Evolutionary conservation across 2,888 invertebrate genomes (phyloP).

Genomic region (Agrypnus murinus): DNA sequence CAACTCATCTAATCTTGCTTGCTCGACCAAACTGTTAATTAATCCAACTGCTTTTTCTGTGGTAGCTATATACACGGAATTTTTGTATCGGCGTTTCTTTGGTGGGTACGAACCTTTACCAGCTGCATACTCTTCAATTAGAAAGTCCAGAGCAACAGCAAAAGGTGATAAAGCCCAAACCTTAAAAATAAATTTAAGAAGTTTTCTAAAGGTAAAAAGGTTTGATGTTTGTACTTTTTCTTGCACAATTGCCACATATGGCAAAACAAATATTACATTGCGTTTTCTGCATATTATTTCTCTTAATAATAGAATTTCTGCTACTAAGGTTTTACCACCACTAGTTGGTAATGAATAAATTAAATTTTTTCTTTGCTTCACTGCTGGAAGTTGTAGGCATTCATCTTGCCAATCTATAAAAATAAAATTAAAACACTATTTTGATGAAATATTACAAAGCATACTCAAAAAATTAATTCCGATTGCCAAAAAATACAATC

Average conservation of each 20-base stretch:
- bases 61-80: conserved; percentile 91
- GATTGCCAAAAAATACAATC: too few relatives aligned
- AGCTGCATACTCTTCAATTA: conserved; percentile 96
- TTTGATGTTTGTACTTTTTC: conserved; percentile 84
- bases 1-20: conserved; percentile 81
- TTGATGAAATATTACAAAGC: too few relatives aligned
- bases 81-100: conserved; percentile 81
- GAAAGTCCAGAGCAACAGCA: conserved; percentile 89
- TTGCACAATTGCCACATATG: conserved; percentile 97
- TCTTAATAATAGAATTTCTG: conserved; percentile 93
- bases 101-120: conserved; percentile 90
- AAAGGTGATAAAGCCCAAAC: conserved; percentile 89
- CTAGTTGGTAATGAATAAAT: conserved; percentile 96
- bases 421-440: conserved; percentile 19
- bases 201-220: neutral
- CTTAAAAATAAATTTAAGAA: conserved; percentile 71
- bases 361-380: conserved; percentile 84
- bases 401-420: conserved; percentile 94
- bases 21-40: conserved; percentile 89
- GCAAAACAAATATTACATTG: conserved; percentile 92
- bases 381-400: conserved; percentile 86
- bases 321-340: conserved; percentile 97
- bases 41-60: conserved; percentile 95
- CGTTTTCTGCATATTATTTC: conserved; percentile 87
- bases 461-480: too few relatives aligned